phyloP scores from a whole-genome alignment of 2,888 invertebrate genomes.

The Oithona nana region DNA sequence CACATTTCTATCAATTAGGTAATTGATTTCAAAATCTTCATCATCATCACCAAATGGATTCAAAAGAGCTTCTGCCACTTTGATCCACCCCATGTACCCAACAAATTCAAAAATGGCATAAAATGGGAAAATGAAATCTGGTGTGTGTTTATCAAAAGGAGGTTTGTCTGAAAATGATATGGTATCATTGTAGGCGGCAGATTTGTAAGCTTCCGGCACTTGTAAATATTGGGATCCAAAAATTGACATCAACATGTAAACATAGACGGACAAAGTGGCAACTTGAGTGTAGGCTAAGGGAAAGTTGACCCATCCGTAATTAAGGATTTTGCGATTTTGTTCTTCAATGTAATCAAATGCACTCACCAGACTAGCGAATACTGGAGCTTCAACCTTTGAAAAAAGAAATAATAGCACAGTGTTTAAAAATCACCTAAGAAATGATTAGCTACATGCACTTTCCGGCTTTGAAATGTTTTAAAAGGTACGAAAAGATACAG shows the following conservation, averaged over 20 bases:
- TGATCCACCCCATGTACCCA: conserved; percentile 81
- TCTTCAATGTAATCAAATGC: conserved; percentile 10
- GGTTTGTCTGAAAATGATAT: background rate
- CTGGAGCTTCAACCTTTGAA: conserved; percentile 8
- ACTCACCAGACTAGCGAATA: conserved; percentile 5
- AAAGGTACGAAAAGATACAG: too few relatives aligned
- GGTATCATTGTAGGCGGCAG: background rate
- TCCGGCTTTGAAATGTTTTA: too few relatives aligned
- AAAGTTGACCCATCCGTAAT: conserved; percentile 17
- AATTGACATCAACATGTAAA: conserved; percentile 70
- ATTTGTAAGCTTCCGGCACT: conserved; percentile 20
- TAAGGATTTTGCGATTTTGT: conserved; percentile 15
- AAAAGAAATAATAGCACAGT: too few relatives aligned
- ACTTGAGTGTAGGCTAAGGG: conserved; percentile 31
- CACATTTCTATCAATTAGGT: conserved; percentile 57
- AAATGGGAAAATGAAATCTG: conserved; percentile 5
- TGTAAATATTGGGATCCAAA: conserved; percentile 68
- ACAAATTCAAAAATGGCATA: conserved; percentile 43
- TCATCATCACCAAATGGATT: conserved; percentile 89
- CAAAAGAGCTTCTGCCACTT: conserved; percentile 79
- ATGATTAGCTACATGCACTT: too few relatives aligned
- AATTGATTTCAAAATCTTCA: conserved; percentile 78
- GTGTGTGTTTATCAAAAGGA: conserved; percentile 11
- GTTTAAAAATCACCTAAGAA: too few relatives aligned
- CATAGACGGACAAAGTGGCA: conserved; percentile 70